phyloP scores from a whole-genome alignment of 1,140 invertebrate genomes.

The Liolophura sinensis region DNA sequence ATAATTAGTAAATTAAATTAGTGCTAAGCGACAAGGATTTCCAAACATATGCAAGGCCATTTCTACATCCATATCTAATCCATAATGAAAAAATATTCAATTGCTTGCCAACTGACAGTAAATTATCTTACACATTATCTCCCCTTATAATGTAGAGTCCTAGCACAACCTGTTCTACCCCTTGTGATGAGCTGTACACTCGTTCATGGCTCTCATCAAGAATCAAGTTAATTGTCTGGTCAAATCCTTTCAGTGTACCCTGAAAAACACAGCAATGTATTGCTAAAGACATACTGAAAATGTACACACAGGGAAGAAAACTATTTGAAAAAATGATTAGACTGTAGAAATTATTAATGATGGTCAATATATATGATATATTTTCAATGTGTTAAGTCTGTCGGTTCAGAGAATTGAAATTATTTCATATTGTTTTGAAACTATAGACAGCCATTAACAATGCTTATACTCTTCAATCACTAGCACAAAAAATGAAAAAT shows the following conservation, averaged over 20 bases:
- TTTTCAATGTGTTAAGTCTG: no score
- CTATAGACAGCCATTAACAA: background rate
- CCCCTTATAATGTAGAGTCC: slow-evolving; percentile 96
- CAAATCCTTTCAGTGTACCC: slow-evolving; percentile 89
- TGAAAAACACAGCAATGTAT: slow-evolving; percentile 60
- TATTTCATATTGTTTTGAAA: background rate
- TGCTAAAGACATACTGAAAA: slow-evolving; percentile 16
- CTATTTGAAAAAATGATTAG: slow-evolving; percentile 4
- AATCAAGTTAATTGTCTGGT: slow-evolving; percentile 98
- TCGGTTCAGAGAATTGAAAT: no score
- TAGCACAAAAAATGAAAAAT: no score
- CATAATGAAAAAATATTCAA: background rate
- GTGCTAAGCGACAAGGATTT: slow-evolving; percentile 13
- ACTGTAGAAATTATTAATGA: background rate
- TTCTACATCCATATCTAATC: background rate
- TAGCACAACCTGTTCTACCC: slow-evolving; percentile 94
- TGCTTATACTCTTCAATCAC: no score
- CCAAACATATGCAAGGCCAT: slow-evolving; percentile 4
- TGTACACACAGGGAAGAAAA: background rate
- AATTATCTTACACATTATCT: slow-evolving; percentile 85
- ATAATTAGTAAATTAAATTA: background rate
- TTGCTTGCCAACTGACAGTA: background rate
- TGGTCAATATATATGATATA: background rate
- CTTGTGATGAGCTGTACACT: slow-evolving; percentile 88
- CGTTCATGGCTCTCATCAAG: slow-evolving; percentile 97